A percentile compares a stretch with the other conserved stretches of the same genome.
Conservation (phyloP, 2,113 vertebrate genomes). For the Pampusana beccarii region DNA sequence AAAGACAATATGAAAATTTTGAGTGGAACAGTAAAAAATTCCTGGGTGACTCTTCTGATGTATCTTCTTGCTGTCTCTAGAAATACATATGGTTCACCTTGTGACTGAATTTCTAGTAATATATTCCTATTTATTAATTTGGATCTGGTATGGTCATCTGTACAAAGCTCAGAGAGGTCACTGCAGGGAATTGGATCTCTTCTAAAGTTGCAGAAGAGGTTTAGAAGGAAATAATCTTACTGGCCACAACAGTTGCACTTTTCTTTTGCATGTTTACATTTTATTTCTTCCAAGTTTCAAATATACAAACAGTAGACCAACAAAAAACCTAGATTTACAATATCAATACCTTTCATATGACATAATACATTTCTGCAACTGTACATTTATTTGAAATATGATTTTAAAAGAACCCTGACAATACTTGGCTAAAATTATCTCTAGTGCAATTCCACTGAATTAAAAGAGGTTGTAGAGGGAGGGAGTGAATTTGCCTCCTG, state of each 20-base stretch:
- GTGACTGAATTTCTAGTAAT: not conserved
- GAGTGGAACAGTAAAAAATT: not conserved
- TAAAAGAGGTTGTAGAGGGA: conserved; percentile 53
- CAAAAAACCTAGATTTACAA: not conserved
- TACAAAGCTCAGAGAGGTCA: not conserved
- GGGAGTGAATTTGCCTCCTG: conserved; percentile 56
- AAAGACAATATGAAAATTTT: not conserved
- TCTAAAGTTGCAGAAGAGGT: not conserved
- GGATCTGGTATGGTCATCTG: not conserved
- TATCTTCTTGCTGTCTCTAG: not conserved
- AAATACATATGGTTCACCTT: accelerated
- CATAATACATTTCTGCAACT: conserved; percentile 63
- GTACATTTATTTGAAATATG: conserved; percentile 49
- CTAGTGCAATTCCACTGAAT: conserved; percentile 48
- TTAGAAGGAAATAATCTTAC: not conserved
- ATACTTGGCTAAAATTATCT: conserved; percentile 70
- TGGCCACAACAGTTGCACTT: not conserved
- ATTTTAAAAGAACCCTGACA: conserved; percentile 11
- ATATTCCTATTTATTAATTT: not conserved
- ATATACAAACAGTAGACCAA: conserved; percentile 12
- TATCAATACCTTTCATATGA: conserved; percentile 39
- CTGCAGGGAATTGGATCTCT: not conserved
- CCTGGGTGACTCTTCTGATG: not conserved
- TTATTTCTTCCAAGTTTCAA: conserved; percentile 25
- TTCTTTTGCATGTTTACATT: not conserved